phyloP scores from a whole-genome alignment of 2,888 invertebrate genomes.

The Galeruca laticollis region DNA sequence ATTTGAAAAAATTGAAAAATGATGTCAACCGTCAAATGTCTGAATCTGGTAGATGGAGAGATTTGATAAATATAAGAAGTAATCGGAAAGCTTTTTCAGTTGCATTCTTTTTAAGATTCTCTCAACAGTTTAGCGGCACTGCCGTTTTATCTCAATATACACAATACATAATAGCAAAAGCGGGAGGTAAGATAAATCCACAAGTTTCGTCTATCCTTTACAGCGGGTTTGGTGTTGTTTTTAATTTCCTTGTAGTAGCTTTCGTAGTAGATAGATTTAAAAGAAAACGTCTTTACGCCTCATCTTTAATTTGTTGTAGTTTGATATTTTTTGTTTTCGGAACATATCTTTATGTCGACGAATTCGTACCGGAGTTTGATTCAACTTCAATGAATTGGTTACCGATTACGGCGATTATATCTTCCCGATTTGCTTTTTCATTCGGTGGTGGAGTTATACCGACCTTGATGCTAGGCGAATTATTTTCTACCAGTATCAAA shows the following conservation, averaged over 20 bases:
- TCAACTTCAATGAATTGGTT: constrained; percentile 53
- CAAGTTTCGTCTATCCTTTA: constrained; percentile 50
- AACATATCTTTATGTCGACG: constrained; percentile 54
- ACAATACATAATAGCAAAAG: constrained; percentile 55
- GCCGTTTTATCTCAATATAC: constrained; percentile 52
- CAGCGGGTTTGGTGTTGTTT: constrained; percentile 30
- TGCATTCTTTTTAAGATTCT: constrained; percentile 49
- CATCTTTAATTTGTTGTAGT: constrained; percentile 50
- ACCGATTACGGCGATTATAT: constrained; percentile 57
- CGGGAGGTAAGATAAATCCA: constrained; percentile 56
- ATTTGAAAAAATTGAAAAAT: constrained; percentile 44
- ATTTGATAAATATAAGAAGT: too few relatives aligned
- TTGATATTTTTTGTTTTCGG: too few relatives aligned
- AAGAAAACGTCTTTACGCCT: constrained; percentile 51
- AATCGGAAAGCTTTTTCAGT: constrained; percentile 55
- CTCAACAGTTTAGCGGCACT: constrained; percentile 56
- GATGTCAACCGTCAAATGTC: constrained; percentile 54
- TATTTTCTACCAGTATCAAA: constrained; percentile 60
- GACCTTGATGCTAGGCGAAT: too few relatives aligned
- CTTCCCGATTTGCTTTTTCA: constrained; percentile 53
- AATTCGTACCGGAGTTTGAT: constrained; percentile 48
- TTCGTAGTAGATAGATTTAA: constrained; percentile 53
- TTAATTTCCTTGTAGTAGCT: constrained; percentile 48
- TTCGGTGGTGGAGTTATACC: constrained; percentile 54
- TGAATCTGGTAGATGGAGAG: constrained; percentile 54